Evolutionary conservation across 2,113 vertebrate species (phyloP).

Genomic region (Calidris pugnax): DNA sequence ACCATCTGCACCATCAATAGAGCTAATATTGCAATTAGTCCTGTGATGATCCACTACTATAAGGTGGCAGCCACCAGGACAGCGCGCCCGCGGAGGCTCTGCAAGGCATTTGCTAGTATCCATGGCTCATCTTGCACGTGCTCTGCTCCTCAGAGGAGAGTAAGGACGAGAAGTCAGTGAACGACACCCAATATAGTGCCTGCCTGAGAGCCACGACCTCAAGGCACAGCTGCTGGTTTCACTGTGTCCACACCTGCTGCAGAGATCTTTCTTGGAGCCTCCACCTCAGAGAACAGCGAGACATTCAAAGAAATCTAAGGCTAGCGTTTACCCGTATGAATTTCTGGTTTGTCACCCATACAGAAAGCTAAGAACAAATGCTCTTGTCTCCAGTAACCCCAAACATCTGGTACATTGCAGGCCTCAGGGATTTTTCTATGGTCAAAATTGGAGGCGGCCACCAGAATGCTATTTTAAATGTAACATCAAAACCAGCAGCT

Average conservation of each 20-base stretch:
- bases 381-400: neutral
- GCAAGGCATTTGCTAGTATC: neutral
- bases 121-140: neutral
- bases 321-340: neutral
- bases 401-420: neutral
- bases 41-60: neutral
- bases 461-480: neutral
- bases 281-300: neutral
- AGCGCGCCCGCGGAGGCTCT: neutral
- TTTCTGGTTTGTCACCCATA: neutral
- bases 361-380: neutral
- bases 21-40: neutral
- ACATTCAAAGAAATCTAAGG: neutral
- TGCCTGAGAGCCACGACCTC: neutral
- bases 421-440: neutral
- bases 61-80: neutral
- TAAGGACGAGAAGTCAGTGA: neutral
- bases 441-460: neutral
- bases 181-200: neutral
- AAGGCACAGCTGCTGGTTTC: slow-evolving; percentile 53
- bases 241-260: neutral
- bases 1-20: neutral
- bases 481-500: neutral
- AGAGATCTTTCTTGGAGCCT: neutral
- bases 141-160: neutral